Base-by-base conservation (phyloP, 2,888 invertebrate species). In the Ochropacha duplaris region DNA sequence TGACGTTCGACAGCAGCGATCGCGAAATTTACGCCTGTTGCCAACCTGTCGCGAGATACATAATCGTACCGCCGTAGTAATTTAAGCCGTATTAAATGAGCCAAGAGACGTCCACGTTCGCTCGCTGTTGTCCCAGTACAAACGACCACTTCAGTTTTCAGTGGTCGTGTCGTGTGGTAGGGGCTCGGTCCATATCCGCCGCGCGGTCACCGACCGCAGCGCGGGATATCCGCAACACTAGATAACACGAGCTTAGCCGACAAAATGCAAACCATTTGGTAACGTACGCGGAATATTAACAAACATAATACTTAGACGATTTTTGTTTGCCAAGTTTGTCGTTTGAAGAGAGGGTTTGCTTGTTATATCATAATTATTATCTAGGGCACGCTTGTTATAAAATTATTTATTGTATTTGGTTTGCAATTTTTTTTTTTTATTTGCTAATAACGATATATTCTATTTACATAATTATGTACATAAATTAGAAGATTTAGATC, bases 221-320 rank as follows among this genome's bases (percentile, higher is more conserved):
- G 49, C 51, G 34, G 57, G 58, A 58, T 28, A 54, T 58, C 58
- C 58, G 58, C 39, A 57, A 24, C 55, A 44, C 52, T 50, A 57
- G 57, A 57, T 57, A 57, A 54, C 57, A 50, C 49, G 52, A 51
- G 28, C 34, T 28, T 51, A 50, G 16, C 54, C 49, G 57, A 57
- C 57, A 54, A 56, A 57, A 57, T 54, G 57, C 50, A 54, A 54
- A 57, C 49, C 54, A 34, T 52, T 57, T 54, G 49, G 49, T 34
- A 56, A 50, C 31, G 55, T 52, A 52, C 31, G 52, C 52, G 52
- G 52, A 52, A 52, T 52, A 52, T 52, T 52, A 52, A 52, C 52
- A 52, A 52, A 52, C n/a, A 52, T 22, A 19, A 51, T n/a, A 51
- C 51, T 9, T 16, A 19, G 12, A 12, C 19, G 19, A 19, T 31